These are phyloP conservation scores for Pomatorhinus ruficollis DNA, from an alignment of 2,113 vertebrate species.

Conservation along the genomic window DNA sequence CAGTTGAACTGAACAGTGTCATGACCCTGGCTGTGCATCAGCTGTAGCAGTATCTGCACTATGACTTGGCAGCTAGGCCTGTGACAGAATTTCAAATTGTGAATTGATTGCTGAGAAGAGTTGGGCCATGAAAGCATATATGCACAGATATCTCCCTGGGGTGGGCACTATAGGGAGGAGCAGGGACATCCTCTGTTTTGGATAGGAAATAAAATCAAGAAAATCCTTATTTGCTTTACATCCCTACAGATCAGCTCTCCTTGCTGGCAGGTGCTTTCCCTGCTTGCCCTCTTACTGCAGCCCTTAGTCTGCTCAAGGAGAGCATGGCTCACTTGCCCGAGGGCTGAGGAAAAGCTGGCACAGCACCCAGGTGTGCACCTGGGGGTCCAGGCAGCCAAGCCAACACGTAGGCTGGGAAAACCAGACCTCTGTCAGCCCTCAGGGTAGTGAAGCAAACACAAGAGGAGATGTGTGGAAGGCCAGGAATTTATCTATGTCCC, in stretches of 20 bases:
- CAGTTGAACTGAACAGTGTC: not conserved
- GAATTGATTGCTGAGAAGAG: not conserved
- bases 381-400: not conserved
- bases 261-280: not conserved
- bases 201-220: not conserved
- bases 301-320: not conserved
- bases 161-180: not conserved
- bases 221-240: not conserved
- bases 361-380: not conserved
- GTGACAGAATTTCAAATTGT: not conserved
- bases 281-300: not conserved
- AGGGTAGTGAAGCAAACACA: not conserved
- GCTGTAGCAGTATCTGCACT: not conserved
- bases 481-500: not conserved
- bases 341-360: not conserved
- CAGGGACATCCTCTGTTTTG: not conserved
- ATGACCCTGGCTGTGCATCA: not conserved
- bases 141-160: not conserved
- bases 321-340: rapidly evolving
- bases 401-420: not conserved
- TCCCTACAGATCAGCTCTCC: not conserved
- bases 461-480: not conserved
- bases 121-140: not conserved
- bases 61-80: not conserved
- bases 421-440: not conserved